Evolutionary conservation across 2,888 invertebrate species (phyloP).

Genomic region (Tuberolachnus salignus): DNA sequence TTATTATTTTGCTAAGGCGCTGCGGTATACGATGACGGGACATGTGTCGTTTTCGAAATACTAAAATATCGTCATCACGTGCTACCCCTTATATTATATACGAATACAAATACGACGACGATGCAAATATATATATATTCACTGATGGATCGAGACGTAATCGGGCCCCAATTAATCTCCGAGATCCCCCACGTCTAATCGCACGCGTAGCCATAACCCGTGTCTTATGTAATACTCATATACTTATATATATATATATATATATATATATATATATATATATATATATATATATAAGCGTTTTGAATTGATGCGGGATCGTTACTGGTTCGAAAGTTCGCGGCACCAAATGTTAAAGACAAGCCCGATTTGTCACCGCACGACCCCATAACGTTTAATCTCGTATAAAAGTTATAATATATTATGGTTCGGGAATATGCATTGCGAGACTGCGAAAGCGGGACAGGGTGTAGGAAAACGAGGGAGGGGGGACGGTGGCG

Average conservation of each 20-base stretch:
- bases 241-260: background rate
- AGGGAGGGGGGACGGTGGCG: background rate
- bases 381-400: conserved; percentile 48
- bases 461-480: too few relatives aligned
- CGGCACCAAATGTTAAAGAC: conserved; percentile 53
- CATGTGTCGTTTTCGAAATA: background rate
- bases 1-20: background rate
- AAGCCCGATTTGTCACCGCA: conserved; percentile 47
- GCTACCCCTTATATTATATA: conserved; percentile 13
- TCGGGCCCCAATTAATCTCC: conserved; percentile 22
- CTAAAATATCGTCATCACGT: conserved; percentile 26
- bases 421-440: conserved; percentile 49
- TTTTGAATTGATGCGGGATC: conserved; percentile 47
- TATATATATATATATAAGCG: background rate
- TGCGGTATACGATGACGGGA: background rate
- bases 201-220: conserved; percentile 15
- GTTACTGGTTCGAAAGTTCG: conserved; percentile 52
- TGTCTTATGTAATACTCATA: conserved; percentile 6
- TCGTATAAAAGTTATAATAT: conserved; percentile 54
- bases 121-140: too few relatives aligned
- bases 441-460: conserved; percentile 9
- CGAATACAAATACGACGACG: too few relatives aligned
- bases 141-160: conserved; percentile 31
- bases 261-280: background rate
- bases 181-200: conserved; percentile 20